These are phyloP conservation scores for Variabilichromis moorii DNA, from an alignment of 2,113 vertebrate species.

Conservation along the genomic window DNA sequence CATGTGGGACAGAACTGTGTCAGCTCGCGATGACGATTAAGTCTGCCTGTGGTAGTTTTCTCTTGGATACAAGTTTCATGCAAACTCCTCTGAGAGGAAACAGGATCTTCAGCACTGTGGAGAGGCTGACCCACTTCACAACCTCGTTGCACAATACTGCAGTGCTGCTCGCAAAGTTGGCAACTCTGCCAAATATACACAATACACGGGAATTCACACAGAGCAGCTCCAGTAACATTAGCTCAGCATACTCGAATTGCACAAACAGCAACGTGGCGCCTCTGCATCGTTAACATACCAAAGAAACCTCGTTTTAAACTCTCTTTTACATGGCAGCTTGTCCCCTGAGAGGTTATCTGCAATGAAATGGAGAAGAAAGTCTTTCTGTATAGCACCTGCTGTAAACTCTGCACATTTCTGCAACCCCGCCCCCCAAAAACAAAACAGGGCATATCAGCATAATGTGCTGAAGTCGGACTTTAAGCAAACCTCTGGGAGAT, in stretches of 20 bases:
- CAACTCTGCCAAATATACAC: slow-evolving; percentile 10
- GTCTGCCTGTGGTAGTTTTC: background rate
- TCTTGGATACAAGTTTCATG: background rate
- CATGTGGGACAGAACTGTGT: background rate
- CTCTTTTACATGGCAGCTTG: background rate
- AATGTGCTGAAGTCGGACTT: background rate
- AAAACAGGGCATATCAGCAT: background rate
- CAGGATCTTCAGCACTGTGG: background rate
- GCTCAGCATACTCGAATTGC: background rate
- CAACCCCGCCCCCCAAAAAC: accelerated
- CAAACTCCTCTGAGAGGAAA: slow-evolving; percentile 11
- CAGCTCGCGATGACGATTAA: background rate
- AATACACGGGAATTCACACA: background rate
- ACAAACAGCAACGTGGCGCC: background rate
- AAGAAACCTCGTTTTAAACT: background rate
- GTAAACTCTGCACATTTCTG: background rate
- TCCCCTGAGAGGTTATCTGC: slow-evolving; percentile 8
- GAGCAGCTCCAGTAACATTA: background rate
- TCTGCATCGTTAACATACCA: background rate
- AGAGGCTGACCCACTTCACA: slow-evolving; percentile 58
- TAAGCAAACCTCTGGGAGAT: slow-evolving; percentile 3
- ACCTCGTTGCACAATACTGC: slow-evolving; percentile 25
- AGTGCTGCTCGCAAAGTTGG: slow-evolving; percentile 14
- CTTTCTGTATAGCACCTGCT: slow-evolving; percentile 1
- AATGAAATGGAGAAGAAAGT: background rate